Evolutionary conservation across 2,797 vertebrate genomes (phyloP).

Genomic region (Spheniscus humboldti): DNA sequence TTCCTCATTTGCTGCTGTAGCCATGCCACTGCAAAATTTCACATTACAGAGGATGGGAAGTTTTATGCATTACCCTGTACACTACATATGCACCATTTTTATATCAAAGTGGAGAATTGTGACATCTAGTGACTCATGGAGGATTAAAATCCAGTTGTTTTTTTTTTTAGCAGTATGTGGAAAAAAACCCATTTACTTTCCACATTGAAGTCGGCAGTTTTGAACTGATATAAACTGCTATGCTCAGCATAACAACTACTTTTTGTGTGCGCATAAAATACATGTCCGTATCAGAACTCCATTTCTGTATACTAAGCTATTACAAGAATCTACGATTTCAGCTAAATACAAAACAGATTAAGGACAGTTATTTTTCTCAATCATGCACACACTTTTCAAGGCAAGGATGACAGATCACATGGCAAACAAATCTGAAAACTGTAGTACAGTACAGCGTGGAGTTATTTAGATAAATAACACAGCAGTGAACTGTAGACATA

Average conservation of each 20-base stretch:
- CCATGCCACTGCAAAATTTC: neutral
- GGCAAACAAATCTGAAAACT: constrained; percentile 6
- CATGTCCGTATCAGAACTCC: neutral
- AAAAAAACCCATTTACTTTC: neutral
- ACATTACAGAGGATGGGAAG: neutral
- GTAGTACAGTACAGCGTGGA: neutral
- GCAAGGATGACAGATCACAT: constrained; percentile 21
- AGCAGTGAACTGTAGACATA: neutral
- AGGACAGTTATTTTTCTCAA: neutral
- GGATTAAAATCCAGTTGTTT: neutral
- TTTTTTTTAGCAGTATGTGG: neutral
- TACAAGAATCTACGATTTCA: constrained; percentile 14
- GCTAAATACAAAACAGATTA: constrained; percentile 21
- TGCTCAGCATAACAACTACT: neutral
- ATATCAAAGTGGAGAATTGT: neutral
- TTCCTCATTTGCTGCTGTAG: neutral
- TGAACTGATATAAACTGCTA: constrained; percentile 20
- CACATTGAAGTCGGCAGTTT: neutral
- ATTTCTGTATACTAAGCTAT: constrained; percentile 19
- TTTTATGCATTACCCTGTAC: neutral
- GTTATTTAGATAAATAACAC: neutral
- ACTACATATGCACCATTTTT: neutral
- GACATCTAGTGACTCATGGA: constrained; percentile 15
- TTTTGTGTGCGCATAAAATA: neutral
- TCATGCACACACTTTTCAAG: constrained; percentile 53